These are phyloP conservation scores for Euura saliciscinereae DNA, from an alignment of 1,140 invertebrate species.

Conservation along the genomic window DNA sequence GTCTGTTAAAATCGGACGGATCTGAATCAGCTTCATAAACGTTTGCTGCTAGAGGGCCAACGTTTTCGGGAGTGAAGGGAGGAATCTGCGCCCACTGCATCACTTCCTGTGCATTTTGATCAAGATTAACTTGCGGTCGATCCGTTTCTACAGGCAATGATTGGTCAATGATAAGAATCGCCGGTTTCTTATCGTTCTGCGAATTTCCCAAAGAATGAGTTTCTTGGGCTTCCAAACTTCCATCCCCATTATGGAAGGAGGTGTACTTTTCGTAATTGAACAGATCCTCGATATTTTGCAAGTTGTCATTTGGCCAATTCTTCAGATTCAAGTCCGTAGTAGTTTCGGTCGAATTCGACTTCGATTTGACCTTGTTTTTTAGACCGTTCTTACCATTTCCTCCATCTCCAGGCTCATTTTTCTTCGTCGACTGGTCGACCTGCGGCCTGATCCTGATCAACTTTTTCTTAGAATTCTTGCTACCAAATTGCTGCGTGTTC, in stretches of 20 bases:
- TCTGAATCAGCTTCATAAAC: conserved; percentile 34
- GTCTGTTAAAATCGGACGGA: conserved; percentile 36
- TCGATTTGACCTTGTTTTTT: conserved; percentile 12
- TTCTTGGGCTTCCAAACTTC: conserved; percentile 15
- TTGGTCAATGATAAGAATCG: not conserved
- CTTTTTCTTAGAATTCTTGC: not conserved
- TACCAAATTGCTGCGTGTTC: not conserved
- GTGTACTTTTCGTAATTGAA: conserved; percentile 53
- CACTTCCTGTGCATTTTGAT: conserved; percentile 34
- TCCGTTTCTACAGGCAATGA: not conserved
- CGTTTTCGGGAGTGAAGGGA: conserved; percentile 18
- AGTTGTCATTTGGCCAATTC: conserved; percentile 46
- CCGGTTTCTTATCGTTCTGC: not conserved
- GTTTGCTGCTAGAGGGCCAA: not conserved
- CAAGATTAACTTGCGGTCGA: conserved; percentile 5
- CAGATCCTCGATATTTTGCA: conserved; percentile 40
- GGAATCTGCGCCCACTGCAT: conserved; percentile 49
- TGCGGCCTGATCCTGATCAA: not conserved
- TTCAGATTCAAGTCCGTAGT: conserved; percentile 30
- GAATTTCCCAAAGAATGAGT: conserved; percentile 2
- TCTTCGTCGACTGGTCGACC: not conserved
- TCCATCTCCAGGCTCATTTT: not conserved
- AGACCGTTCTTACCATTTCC: not conserved
- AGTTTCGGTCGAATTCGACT: conserved; percentile 14
- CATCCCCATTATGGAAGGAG: conserved; percentile 21